These are phyloP conservation scores for Macrophya alboannulata DNA, from an alignment of 2,888 invertebrate species.

Conservation along the genomic window DNA sequence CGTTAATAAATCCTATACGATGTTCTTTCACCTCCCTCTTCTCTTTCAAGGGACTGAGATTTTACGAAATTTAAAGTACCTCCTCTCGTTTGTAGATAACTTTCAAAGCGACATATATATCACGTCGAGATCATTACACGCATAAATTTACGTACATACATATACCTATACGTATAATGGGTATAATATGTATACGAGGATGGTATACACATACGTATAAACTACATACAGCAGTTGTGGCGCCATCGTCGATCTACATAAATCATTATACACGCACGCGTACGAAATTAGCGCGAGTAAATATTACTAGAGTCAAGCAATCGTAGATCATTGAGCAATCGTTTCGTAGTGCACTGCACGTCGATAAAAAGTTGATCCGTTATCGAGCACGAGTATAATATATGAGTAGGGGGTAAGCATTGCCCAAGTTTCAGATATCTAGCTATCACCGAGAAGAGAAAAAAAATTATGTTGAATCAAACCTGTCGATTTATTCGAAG, in stretches of 20 bases:
- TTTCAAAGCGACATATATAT: not conserved
- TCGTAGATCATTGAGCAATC: conserved; percentile 14
- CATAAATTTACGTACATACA: not conserved
- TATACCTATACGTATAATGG: not conserved
- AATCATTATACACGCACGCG: not conserved
- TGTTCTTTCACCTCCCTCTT: too few species aligned
- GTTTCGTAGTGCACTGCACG: conserved; percentile 2
- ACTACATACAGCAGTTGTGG: not conserved
- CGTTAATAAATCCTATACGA: not conserved
- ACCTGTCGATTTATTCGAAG: too few species aligned
- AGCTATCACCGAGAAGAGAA: too few species aligned
- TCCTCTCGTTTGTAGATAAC: not conserved
- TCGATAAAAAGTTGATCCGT: conserved; percentile 1
- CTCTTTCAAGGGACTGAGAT: not conserved
- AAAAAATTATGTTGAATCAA: too few species aligned
- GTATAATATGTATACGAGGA: not conserved
- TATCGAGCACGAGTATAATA: not conserved
- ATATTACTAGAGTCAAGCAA: conserved; percentile 1
- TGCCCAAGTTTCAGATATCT: conserved; percentile 1
- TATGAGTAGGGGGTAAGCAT: not conserved
- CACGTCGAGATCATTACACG: not conserved
- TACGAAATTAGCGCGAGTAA: conserved; percentile 13
- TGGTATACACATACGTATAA: not conserved
- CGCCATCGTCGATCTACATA: conserved; percentile 14
- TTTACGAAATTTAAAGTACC: not conserved